A percentile compares a stretch with the other conserved stretches of the same genome.
Conservation (phyloP, 2,888 invertebrate species). For the Amorpha juglandis region DNA sequence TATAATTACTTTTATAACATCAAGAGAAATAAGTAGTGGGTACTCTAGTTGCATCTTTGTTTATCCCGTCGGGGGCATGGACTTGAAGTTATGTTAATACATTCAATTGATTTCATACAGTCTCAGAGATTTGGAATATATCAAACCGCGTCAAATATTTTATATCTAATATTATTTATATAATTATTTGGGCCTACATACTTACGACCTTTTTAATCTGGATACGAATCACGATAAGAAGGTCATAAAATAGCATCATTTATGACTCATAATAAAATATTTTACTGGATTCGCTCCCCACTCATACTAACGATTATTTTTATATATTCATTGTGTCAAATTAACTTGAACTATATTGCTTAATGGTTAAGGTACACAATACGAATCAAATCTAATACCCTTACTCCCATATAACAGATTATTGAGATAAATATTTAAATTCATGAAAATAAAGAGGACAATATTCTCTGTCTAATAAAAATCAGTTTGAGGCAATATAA, state of each 20-base stretch:
- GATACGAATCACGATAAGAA: slow-evolving; percentile 33
- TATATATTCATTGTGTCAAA: neutral
- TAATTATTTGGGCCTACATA: neutral
- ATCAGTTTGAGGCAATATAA: neutral
- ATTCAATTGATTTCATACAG: no score
- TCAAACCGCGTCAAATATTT: neutral
- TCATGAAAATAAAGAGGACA: neutral
- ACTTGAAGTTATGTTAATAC: no score
- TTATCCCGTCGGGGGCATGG: no score
- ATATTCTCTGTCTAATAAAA: neutral
- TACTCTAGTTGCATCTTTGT: no score
- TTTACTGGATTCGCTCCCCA: slow-evolving; percentile 13
- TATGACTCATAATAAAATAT: slow-evolving; percentile 48
- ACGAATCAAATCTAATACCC: neutral
- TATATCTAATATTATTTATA: neutral
- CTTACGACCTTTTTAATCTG: neutral
- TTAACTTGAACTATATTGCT: neutral
- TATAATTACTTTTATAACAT: no score
- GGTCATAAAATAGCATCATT: slow-evolving; percentile 44
- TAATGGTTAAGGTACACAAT: neutral
- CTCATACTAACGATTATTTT: neutral
- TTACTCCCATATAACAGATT: neutral
- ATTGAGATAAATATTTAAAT: neutral
- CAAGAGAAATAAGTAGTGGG: no score
- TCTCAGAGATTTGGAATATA: no score